Percentiles rank a stretch among this genome's conserved stretches.
These are phyloP conservation scores for Xanthorhoe spadicearia DNA, from an alignment of 2,888 invertebrate species.

Conservation along the genomic window DNA sequence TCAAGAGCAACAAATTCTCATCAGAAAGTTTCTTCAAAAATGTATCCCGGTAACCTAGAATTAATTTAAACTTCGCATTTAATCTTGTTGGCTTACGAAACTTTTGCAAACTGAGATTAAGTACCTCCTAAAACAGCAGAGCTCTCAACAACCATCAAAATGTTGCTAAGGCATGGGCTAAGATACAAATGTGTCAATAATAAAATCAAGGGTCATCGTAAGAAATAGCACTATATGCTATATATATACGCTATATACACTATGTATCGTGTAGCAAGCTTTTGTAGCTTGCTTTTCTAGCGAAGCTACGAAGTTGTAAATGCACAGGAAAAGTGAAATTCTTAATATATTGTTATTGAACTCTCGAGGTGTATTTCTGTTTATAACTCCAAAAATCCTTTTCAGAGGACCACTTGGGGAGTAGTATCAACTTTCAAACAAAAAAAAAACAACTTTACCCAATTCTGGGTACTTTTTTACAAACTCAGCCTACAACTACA, in stretches of 20 bases:
- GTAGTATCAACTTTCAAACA: too few relatives aligned
- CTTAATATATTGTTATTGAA: not conserved
- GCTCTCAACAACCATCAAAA: slow-evolving; percentile 59
- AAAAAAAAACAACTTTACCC: not conserved
- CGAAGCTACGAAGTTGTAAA: not conserved
- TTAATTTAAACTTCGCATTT: slow-evolving; percentile 82
- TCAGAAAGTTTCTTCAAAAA: slow-evolving; percentile 66
- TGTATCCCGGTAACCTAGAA: slow-evolving; percentile 68
- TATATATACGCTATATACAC: too few relatives aligned
- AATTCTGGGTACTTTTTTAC: not conserved
- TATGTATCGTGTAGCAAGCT: slow-evolving; percentile 3
- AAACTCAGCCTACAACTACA: not conserved
- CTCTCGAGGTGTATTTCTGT: too few relatives aligned
- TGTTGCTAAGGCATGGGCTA: slow-evolving; percentile 45
- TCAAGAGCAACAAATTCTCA: slow-evolving; percentile 48
- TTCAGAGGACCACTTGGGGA: too few relatives aligned
- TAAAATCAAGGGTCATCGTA: not conserved
- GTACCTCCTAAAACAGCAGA: slow-evolving; percentile 75
- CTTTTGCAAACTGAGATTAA: slow-evolving; percentile 77
- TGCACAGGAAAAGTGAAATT: too few relatives aligned
- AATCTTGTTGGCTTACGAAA: slow-evolving; percentile 79
- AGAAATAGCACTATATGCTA: too few relatives aligned
- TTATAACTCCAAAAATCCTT: too few relatives aligned
- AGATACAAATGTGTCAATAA: not conserved
- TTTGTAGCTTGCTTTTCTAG: not conserved